Conservation (phyloP, 1,140 invertebrate genomes). For the Caenorhabditis briggsae region DNA sequence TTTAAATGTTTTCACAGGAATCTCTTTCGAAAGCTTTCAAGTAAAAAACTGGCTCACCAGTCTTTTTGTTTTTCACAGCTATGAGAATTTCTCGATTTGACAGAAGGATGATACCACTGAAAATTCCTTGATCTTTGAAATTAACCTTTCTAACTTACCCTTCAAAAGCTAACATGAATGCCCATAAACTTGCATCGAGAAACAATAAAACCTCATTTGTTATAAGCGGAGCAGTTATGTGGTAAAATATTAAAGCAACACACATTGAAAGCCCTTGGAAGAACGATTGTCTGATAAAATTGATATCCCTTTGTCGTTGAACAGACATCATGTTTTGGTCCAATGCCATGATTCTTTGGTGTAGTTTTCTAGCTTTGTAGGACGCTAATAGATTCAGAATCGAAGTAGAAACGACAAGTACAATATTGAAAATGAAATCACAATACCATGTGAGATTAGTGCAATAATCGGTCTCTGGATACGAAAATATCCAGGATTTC, state of each 20-base stretch:
- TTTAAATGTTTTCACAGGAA: not conserved
- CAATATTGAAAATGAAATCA: conserved; percentile 26
- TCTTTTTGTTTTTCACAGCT: not conserved
- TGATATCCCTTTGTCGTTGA: not conserved
- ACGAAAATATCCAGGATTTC: conserved; percentile 16
- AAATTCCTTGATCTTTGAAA: not conserved
- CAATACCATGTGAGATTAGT: conserved; percentile 14
- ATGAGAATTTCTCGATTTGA: conserved; percentile 6
- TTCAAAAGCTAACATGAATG: conserved; percentile 14
- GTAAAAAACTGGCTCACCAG: not conserved
- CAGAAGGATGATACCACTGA: not conserved
- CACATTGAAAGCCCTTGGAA: conserved; percentile 3
- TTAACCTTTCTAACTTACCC: not conserved
- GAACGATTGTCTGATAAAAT: conserved; percentile 22
- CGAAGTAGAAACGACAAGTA: conserved; percentile 6
- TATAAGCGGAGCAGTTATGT: conserved; percentile 3
- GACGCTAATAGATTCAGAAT: conserved; percentile 6
- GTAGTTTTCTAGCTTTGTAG: conserved; percentile 9
- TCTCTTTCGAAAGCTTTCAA: too few species aligned
- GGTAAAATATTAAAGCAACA: conserved; percentile 8
- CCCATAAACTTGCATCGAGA: conserved; percentile 13
- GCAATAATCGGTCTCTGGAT: not conserved
- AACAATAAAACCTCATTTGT: not conserved
- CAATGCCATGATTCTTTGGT: not conserved
- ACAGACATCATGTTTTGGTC: not conserved